Evolutionary conservation across 1,140 invertebrate species (phyloP), one percentile per base, ranked within the genome.

Genomic region (Dendroctonus valens): DNA sequence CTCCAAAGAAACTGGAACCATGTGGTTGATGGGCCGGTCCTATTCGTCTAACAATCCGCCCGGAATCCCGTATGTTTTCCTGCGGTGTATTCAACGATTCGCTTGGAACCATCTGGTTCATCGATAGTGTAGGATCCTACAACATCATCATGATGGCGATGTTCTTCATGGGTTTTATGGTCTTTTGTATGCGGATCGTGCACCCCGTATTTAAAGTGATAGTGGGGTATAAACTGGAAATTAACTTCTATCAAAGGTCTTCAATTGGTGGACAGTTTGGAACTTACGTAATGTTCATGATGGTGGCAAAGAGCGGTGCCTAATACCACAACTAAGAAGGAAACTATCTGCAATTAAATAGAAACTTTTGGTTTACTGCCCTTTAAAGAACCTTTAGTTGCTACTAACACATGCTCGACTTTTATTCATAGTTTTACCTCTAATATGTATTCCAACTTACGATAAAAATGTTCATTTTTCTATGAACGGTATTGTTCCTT

Each of bases 201-300:
- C 0, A 83, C 79, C 37, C 76, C 79, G 72, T 82, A 83, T 12
- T 78, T 74, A 67, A 79, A 83, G 53, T 78, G 75, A 70, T 82
- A 83, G 52, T 76, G 67, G 12, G 48, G 69, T 49, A 59, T 41
- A 55, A 41, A 41, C n/a, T n/a, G 38, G 8, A 41, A 8, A 52
- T 52, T 52, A 46, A 38, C 4, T 4, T 9, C 26, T 26, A 26
- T 26, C 26, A 26, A 26, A 26, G 26, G 1, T 12, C 40, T 58
- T 11, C 11, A 37, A 37, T 11, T 11, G 9, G 40, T 11, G 12
- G 12, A 11, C 44, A 5, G 5, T 11, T n/a, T 42, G 55, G 12
- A 42, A 58, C 55, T 58, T 58, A 58, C 55, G 55, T 58, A 39
- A 5, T 58, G 55, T 42, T 40, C 26, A 26, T 26, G 26, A 26